Conservation (phyloP, 1,140 invertebrate species). For the Meloidogyne floridensis region DNA sequence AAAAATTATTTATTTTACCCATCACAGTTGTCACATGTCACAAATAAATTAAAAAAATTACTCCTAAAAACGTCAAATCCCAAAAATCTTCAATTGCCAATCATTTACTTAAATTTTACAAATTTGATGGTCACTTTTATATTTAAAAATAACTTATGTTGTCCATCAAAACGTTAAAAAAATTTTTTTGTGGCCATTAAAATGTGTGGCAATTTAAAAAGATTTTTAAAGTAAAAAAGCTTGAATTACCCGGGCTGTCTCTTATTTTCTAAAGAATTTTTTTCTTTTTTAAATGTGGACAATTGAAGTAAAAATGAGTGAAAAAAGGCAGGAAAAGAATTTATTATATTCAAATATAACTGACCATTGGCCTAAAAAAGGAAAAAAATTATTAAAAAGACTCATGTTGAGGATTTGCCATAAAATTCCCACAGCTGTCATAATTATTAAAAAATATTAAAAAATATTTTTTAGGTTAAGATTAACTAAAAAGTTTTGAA, state of each 20-base stretch:
- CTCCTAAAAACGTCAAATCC: too few relatives aligned
- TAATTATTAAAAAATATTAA: background rate
- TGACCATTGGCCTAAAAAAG: background rate
- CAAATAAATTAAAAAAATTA: too few relatives aligned
- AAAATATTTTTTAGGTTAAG: too few relatives aligned
- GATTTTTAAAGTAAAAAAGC: background rate
- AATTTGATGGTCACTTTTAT: background rate
- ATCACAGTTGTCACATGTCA: too few relatives aligned
- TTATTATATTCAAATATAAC: background rate
- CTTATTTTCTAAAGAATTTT: background rate
- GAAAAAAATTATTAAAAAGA: background rate
- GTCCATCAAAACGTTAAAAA: constrained; percentile 1
- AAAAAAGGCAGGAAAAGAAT: background rate
- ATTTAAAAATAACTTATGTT: background rate
- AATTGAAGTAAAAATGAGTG: background rate
- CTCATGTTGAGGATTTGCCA: background rate
- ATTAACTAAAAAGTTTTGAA: too few relatives aligned
- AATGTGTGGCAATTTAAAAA: background rate
- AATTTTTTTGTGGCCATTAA: background rate
- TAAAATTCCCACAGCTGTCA: background rate
- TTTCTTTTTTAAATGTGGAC: background rate
- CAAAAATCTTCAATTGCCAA: too few relatives aligned
- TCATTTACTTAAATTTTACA: too few relatives aligned
- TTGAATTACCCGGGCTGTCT: background rate
- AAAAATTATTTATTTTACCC: too few relatives aligned